Conservation (phyloP, 2,113 vertebrate species). For the Corynorhinus townsendii region DNA sequence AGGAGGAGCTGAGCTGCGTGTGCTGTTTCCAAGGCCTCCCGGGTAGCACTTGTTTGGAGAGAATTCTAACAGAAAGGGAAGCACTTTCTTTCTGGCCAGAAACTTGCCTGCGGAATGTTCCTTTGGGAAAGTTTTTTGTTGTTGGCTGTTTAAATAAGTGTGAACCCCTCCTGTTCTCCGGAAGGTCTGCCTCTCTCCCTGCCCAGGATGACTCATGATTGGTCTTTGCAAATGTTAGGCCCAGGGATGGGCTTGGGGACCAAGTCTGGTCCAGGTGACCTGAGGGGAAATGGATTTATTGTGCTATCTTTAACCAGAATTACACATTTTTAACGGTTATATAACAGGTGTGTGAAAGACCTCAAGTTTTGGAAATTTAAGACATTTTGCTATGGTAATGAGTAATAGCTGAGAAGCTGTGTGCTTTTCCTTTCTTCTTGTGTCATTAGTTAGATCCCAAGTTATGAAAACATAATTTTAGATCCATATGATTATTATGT, state of each 20-base stretch:
- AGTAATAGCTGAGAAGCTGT: background rate
- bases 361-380: background rate
- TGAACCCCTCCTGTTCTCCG: background rate
- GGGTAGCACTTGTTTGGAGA: slow-evolving; percentile 45
- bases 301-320: background rate
- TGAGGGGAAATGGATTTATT: background rate
- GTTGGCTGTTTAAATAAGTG: slow-evolving; percentile 45
- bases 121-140: slow-evolving; percentile 7
- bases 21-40: background rate
- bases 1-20: background rate
- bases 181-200: background rate
- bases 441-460: background rate
- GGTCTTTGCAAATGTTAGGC: background rate
- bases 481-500: background rate
- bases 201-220: background rate
- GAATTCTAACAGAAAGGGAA: slow-evolving; percentile 59
- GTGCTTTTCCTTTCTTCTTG: background rate
- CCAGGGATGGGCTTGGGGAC: background rate
- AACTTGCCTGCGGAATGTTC: slow-evolving; percentile 48
- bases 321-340: background rate
- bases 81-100: slow-evolving; percentile 34
- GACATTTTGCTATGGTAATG: background rate
- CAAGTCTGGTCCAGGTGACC: background rate
- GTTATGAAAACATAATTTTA: slow-evolving; percentile 13
- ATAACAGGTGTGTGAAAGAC: background rate